Conservation (phyloP, 1,140 invertebrate genomes). For the Heliconius nattereri region DNA sequence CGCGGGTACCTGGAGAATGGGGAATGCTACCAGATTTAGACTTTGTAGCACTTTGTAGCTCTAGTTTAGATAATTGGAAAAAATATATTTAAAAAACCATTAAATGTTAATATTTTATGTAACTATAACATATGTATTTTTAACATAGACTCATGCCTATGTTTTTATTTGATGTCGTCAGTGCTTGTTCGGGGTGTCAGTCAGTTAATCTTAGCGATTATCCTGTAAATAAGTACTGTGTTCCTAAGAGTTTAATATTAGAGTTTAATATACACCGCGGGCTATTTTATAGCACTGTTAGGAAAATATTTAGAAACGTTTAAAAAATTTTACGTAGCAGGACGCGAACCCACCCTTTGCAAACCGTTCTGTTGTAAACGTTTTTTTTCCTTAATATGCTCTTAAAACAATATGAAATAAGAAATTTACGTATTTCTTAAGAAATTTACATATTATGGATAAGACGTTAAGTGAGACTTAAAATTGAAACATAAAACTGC, state of each 20-base stretch:
- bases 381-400: too few relatives aligned
- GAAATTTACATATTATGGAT: neutral
- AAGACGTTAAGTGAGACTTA: neutral
- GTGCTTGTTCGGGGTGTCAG: neutral
- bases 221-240: too few relatives aligned
- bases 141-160: neutral
- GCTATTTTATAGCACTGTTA: too few relatives aligned
- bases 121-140: neutral
- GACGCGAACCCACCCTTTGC: too few relatives aligned
- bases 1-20: constrained; percentile 53
- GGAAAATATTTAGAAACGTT: too few relatives aligned
- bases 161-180: too few relatives aligned
- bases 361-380: too few relatives aligned
- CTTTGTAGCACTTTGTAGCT: neutral
- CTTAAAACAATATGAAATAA: too few relatives aligned
- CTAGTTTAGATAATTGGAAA: neutral
- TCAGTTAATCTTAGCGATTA: too few relatives aligned
- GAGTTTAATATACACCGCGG: too few relatives aligned
- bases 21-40: constrained; percentile 41
- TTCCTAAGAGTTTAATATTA: too few relatives aligned
- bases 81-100: neutral
- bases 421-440: neutral
- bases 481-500: constrained; percentile 8
- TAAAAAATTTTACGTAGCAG: too few relatives aligned
- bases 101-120: neutral